phyloP scores from a whole-genome alignment of 1,140 invertebrate species.

The Drosophila eugracilis region DNA sequence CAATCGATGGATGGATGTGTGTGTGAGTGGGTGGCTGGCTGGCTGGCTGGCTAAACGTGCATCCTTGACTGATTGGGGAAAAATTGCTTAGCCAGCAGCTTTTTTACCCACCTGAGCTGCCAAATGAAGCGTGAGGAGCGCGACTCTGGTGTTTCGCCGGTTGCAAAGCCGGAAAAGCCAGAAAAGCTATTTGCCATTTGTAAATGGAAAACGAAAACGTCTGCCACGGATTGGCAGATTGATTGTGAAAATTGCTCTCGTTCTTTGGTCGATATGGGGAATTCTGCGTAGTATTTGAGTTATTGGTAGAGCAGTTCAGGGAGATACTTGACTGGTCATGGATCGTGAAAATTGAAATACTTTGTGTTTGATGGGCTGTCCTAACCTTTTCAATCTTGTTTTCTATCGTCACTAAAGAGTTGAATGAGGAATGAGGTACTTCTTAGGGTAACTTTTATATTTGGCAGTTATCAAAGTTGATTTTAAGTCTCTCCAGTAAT shows the following conservation, averaged over 20 bases:
- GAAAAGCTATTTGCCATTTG: constrained; percentile 51
- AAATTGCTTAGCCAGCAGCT: constrained; percentile 30
- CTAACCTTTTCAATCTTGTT: background rate
- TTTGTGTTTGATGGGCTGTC: background rate
- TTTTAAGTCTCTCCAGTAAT: no score
- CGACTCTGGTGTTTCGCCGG: constrained; percentile 31
- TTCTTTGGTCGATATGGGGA: background rate
- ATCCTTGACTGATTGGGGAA: constrained; percentile 36
- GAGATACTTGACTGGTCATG: background rate
- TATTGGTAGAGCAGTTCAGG: constrained; percentile 4
- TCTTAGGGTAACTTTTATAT: no score
- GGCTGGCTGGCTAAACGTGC: background rate
- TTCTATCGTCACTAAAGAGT: background rate
- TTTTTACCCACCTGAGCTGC: constrained; percentile 31
- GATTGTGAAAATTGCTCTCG: constrained; percentile 31
- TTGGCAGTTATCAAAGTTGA: no score
- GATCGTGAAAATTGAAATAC: background rate
- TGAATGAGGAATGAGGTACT: no score
- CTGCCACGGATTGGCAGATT: constrained; percentile 58
- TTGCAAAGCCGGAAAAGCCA: constrained; percentile 9
- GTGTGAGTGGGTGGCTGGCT: background rate
- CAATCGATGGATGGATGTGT: background rate
- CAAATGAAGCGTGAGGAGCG: constrained; percentile 70
- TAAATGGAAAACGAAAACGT: constrained; percentile 37
- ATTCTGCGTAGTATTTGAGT: constrained; percentile 17